These are phyloP conservation scores for Chinchilla lanigera DNA, from an alignment of 2,113 vertebrate genomes.

Conservation along the genomic window DNA sequence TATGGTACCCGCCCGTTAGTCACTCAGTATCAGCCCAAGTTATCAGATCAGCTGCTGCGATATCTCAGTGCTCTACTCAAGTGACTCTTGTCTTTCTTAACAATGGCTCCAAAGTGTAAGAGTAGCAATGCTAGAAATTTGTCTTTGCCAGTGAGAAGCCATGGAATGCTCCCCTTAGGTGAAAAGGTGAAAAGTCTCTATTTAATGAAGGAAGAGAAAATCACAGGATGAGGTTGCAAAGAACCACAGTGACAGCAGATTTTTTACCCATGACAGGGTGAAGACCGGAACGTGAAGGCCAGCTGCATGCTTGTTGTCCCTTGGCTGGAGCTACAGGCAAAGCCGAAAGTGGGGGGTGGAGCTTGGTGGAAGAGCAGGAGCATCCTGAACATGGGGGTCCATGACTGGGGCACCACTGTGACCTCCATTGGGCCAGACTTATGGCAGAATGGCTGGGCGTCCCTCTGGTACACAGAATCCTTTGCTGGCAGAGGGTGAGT, in stretches of 20 bases:
- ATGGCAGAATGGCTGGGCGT: accelerated
- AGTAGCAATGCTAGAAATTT: background rate
- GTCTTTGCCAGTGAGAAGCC: background rate
- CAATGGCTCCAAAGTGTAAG: background rate
- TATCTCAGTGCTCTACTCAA: too few relatives aligned
- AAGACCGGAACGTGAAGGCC: background rate
- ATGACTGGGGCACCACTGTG: accelerated
- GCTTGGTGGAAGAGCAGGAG: accelerated
- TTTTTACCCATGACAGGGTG: background rate
- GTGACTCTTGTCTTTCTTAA: background rate
- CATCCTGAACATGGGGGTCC: background rate
- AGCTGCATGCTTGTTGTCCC: too few relatives aligned
- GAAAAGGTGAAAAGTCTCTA: background rate
- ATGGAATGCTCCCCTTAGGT: background rate
- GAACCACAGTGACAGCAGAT: background rate
- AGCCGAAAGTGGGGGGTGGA: background rate
- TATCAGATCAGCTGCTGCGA: background rate
- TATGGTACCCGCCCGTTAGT: background rate
- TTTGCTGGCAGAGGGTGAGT: background rate
- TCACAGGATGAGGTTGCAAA: background rate
- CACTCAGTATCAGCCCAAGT: too few relatives aligned
- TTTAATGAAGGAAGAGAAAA: background rate
- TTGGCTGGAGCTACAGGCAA: accelerated
- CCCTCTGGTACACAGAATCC: accelerated
- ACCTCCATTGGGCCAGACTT: background rate